A percentile compares a stretch with the other conserved stretches of the same genome.
phyloP scores from a whole-genome alignment of 2,888 invertebrate species.

The Xestia rhomboidea region DNA sequence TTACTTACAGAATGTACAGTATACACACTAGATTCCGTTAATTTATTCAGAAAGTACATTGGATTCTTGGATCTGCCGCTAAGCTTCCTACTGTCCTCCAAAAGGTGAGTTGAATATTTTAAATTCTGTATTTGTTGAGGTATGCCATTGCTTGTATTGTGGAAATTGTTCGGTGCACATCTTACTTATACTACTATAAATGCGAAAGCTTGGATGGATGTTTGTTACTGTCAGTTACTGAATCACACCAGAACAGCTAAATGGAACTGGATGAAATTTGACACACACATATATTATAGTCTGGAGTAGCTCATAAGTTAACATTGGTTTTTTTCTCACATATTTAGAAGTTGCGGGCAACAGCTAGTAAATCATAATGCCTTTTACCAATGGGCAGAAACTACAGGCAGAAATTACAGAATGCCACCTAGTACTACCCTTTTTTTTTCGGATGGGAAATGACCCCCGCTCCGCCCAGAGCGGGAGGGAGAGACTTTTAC shows the following conservation, averaged over 20 bases:
- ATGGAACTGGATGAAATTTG: not conserved
- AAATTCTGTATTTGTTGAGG: not conserved
- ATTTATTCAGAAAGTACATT: constrained; percentile 96
- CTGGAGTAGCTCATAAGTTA: too few relatives aligned
- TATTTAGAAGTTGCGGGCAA: too few relatives aligned
- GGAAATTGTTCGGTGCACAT: not conserved
- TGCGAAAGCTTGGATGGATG: not conserved
- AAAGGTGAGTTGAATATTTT: constrained; percentile 91
- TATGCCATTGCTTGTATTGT: not conserved
- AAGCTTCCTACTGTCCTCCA: constrained; percentile 94
- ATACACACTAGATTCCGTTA: constrained; percentile 96
- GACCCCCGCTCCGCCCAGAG: too few relatives aligned
- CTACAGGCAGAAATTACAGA: too few relatives aligned
- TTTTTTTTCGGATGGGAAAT: too few relatives aligned
- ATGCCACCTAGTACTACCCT: too few relatives aligned
- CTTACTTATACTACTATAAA: not conserved
- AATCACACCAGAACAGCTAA: not conserved
- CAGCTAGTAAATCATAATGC: too few relatives aligned
- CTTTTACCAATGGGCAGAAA: too few relatives aligned
- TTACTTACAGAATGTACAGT: constrained; percentile 93
- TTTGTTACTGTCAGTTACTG: not conserved
- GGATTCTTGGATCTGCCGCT: constrained; percentile 95
- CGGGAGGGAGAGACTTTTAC: too few relatives aligned
- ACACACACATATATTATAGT: not conserved
- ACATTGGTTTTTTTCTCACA: too few relatives aligned